Conservation (phyloP, 2,113 vertebrate species). For the Agapornis roseicollis region DNA sequence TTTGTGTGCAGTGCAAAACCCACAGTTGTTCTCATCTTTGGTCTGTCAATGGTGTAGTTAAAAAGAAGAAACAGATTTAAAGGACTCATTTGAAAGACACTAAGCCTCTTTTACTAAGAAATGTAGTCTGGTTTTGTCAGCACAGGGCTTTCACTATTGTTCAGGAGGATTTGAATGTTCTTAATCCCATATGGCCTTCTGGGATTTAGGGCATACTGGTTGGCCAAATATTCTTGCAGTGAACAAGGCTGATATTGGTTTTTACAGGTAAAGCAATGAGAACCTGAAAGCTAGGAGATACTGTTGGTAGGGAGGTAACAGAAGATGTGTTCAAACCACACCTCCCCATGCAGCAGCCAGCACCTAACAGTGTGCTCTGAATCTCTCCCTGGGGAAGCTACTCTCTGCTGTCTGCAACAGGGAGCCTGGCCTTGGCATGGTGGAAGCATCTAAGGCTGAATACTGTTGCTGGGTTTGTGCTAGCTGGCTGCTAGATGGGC, state of each 20-base stretch:
- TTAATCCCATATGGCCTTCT: neutral
- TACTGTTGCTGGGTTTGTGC: neutral
- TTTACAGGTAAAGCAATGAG: neutral
- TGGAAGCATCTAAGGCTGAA: neutral
- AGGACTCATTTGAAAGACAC: neutral
- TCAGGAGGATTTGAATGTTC: neutral
- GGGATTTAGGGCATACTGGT: neutral
- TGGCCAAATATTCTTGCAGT: neutral
- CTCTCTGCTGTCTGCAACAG: neutral
- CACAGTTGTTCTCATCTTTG: neutral
- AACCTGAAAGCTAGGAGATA: neutral
- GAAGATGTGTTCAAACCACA: neutral
- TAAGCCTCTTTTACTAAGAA: neutral
- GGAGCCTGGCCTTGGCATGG: neutral
- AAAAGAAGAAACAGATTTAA: neutral
- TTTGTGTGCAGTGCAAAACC: neutral
- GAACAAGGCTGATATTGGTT: neutral
- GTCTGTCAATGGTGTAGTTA: neutral
- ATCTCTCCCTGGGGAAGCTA: neutral
- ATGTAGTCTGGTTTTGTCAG: neutral
- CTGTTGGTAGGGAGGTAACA: neutral
- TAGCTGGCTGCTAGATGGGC: neutral
- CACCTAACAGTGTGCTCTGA: neutral
- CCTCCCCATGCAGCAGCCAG: neutral
- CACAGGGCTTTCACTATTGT: neutral